These are phyloP conservation scores for Agelas oroides DNA, from an alignment of 37 sponge, comb jelly and placozoan species.

Conservation along the genomic window DNA sequence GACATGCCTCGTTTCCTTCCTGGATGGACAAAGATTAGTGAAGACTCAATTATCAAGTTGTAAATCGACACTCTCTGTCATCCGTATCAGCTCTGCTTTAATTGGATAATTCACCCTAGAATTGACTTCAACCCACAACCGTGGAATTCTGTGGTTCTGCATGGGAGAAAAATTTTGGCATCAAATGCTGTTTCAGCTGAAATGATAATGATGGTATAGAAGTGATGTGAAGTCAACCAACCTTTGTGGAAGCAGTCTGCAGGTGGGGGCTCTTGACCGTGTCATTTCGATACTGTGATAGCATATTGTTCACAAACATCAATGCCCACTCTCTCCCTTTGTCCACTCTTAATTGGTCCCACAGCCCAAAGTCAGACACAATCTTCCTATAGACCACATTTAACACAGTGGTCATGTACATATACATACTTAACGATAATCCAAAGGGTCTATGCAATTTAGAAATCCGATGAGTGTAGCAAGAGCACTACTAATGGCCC, in stretches of 20 bases:
- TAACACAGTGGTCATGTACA: too few relatives aligned
- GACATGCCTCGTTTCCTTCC: not conserved
- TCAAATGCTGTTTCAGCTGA: too few relatives aligned
- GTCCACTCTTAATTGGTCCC: conserved; percentile 62
- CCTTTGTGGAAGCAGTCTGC: conserved; percentile 35
- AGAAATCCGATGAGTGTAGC: too few relatives aligned
- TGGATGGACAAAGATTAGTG: conserved; percentile 12
- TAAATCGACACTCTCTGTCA: conserved; percentile 42
- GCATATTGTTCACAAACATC: not conserved
- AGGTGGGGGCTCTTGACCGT: not conserved
- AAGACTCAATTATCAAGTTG: not conserved
- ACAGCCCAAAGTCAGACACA: conserved; percentile 31
- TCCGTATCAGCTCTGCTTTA: conserved; percentile 32
- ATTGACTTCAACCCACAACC: conserved; percentile 71
- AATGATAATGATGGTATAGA: too few relatives aligned
- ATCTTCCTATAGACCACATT: not conserved
- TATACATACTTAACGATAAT: too few relatives aligned
- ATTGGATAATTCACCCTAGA: conserved; percentile 68
- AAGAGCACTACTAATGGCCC: too few relatives aligned
- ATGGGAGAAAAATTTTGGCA: too few relatives aligned
- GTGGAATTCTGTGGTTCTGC: conserved; percentile 52
- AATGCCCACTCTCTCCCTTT: conserved; percentile 36
- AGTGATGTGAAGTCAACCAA: not conserved
- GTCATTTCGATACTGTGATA: not conserved
- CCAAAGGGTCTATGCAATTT: too few relatives aligned